Percentiles rank a stretch among this genome's conserved stretches.
Conservation (phyloP, 2,888 invertebrate species). For the Drosophila picticornis region DNA sequence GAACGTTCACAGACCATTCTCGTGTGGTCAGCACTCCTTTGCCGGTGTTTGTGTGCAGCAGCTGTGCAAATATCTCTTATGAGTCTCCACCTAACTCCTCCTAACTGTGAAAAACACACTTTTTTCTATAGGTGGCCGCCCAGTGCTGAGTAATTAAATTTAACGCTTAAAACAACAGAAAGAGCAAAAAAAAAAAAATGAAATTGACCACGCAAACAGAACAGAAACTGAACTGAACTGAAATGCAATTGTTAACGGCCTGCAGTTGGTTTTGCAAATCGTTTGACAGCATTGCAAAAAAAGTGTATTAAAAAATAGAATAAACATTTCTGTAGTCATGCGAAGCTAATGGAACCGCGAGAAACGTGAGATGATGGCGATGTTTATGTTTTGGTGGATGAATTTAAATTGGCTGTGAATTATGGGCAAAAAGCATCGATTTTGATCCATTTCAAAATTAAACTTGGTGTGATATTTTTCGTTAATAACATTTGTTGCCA, state of each 20-base stretch:
- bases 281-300: constrained; percentile 64
- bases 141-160: constrained; percentile 75
- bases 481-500: constrained; percentile 42
- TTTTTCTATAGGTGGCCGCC: constrained; percentile 40
- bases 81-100: constrained; percentile 3
- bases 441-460: constrained; percentile 60
- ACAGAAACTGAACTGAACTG: constrained; percentile 34
- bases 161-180: constrained; percentile 73
- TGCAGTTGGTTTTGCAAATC: constrained; percentile 76
- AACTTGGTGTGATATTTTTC: constrained; percentile 43
- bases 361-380: constrained; percentile 17
- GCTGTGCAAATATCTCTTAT: constrained; percentile 66
- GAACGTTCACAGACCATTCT: constrained; percentile 16
- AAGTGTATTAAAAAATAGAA: constrained; percentile 50
- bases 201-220: constrained; percentile 64
- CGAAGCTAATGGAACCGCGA: constrained; percentile 27
- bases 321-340: constrained; percentile 69
- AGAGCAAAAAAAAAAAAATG: constrained; percentile 17
- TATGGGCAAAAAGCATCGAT: constrained; percentile 63
- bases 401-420: constrained; percentile 71
- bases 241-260: constrained; percentile 70
- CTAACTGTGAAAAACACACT: constrained; percentile 21
- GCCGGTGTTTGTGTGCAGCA: constrained; percentile 44
- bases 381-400: constrained; percentile 38
- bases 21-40: constrained; percentile 26